Evolutionary conservation across 2,888 invertebrate species (phyloP).

Genomic region (Salpingus planirostris): DNA sequence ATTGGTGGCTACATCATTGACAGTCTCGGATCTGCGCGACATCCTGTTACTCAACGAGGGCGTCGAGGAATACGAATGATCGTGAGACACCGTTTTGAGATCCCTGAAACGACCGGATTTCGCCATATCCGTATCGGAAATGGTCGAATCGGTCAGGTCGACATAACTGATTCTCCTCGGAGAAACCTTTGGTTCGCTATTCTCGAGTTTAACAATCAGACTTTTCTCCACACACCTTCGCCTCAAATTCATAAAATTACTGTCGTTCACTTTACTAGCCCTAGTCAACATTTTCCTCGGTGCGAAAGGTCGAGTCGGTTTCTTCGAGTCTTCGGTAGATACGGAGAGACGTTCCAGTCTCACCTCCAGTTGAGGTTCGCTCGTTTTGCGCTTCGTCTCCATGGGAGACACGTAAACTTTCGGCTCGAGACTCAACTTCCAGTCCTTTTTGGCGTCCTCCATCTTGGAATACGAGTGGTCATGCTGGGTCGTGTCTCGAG

Average conservation of each 20-base stretch:
- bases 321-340: background rate
- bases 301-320: too few species aligned
- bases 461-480: background rate
- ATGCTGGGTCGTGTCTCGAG: background rate
- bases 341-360: background rate
- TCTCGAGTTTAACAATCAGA: too few species aligned
- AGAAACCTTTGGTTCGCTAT: background rate
- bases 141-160: slow-evolving; percentile 1
- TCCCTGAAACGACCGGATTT: too few species aligned
- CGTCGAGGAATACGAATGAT: slow-evolving; percentile 1
- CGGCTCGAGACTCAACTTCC: slow-evolving; percentile 14
- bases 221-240: too few species aligned
- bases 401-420: slow-evolving; percentile 10
- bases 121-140: slow-evolving; percentile 2
- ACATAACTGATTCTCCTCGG: too few species aligned
- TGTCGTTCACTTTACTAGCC: too few species aligned
- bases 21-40: too few species aligned
- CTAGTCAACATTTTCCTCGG: too few species aligned
- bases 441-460: slow-evolving; percentile 4
- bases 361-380: background rate
- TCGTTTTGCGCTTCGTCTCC: background rate
- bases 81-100: slow-evolving; percentile 2
- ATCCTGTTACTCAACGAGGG: too few species aligned
- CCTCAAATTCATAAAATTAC: too few species aligned
- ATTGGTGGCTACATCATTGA: too few species aligned